Evolutionary conservation across 2,797 vertebrate species (phyloP).

Genomic region (Perodicticus potto): DNA sequence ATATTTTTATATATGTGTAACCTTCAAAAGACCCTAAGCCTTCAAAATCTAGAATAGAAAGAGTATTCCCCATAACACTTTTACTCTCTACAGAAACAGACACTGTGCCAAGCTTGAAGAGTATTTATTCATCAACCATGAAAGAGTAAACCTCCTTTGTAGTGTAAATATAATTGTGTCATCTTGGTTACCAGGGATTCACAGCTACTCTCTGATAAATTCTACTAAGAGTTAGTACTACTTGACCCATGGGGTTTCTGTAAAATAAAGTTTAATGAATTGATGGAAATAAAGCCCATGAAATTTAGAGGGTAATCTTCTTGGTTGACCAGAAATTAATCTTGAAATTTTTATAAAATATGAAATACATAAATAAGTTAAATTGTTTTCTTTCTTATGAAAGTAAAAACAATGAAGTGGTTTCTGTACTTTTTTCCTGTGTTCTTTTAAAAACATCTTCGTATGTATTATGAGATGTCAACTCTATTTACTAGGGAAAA

Average conservation of each 20-base stretch:
- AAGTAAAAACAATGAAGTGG: background rate
- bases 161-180: background rate
- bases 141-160: background rate
- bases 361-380: background rate
- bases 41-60: background rate
- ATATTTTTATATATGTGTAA: background rate
- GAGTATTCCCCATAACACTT: background rate
- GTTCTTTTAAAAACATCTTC: background rate
- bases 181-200: background rate
- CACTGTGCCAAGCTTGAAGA: background rate
- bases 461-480: background rate
- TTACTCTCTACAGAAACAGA: background rate
- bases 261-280: slow-evolving; percentile 24
- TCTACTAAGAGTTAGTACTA: background rate
- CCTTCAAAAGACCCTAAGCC: background rate
- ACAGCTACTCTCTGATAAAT: background rate
- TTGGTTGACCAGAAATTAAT: slow-evolving; percentile 14
- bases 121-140: background rate
- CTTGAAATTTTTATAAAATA: background rate
- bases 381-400: background rate
- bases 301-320: background rate
- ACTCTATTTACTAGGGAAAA: background rate
- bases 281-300: background rate
- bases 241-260: background rate
- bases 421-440: background rate